A percentile compares a stretch with the other conserved stretches of the same genome.
Conservation (phyloP, 2,888 invertebrate species). For the Corbicula japonica region DNA sequence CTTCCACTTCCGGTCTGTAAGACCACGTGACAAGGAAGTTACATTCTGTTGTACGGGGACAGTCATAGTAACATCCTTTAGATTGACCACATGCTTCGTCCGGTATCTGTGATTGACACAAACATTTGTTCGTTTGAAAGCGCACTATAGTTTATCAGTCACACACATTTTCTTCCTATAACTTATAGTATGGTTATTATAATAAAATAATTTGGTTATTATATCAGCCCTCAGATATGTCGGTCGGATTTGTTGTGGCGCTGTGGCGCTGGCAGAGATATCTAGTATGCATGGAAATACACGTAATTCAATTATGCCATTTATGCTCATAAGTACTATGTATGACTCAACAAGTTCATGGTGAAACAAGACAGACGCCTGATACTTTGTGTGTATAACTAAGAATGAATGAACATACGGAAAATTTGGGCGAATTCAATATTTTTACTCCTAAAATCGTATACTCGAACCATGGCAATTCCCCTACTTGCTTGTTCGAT, state of each 20-base stretch:
- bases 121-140: too few species aligned
- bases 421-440: not conserved
- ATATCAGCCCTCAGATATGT: too few species aligned
- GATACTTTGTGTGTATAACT: not conserved
- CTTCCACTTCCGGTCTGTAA: constrained; percentile 17
- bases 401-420: not conserved
- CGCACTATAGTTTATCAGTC: too few species aligned
- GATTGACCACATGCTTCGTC: constrained; percentile 33
- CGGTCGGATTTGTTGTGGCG: too few species aligned
- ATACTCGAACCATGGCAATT: not conserved
- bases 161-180: too few species aligned
- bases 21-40: constrained; percentile 57
- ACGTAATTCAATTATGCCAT: too few species aligned
- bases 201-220: too few species aligned
- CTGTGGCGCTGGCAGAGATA: too few species aligned
- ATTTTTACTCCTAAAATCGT: not conserved
- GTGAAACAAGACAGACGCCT: not conserved
- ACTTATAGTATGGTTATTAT: too few species aligned
- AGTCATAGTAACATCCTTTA: constrained; percentile 54
- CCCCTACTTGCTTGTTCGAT: not conserved
- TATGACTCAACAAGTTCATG: constrained; percentile 10
- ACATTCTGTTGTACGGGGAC: constrained; percentile 30
- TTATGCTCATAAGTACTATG: too few species aligned
- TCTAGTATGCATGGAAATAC: too few species aligned
- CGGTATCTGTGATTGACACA: not conserved